Evolutionary conservation across 2,888 invertebrate genomes (phyloP).

Genomic region (Orthosia gothica): DNA sequence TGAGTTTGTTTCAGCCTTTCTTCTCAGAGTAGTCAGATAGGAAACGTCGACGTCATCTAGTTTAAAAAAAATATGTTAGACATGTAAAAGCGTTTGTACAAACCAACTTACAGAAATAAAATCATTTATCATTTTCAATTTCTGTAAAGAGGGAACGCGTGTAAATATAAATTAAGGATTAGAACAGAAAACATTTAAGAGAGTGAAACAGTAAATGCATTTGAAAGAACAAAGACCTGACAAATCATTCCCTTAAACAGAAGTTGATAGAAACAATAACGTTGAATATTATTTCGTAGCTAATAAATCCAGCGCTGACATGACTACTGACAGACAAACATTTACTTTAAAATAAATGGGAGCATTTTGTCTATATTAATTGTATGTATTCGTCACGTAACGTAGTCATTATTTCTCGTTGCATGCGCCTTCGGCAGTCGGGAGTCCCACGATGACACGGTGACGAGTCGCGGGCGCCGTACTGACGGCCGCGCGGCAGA

Average conservation of each 20-base stretch:
- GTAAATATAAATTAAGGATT: background rate
- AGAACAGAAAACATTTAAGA: background rate
- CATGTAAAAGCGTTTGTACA: too few species aligned
- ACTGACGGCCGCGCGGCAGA: conserved; percentile 68
- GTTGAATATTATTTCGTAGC: conserved; percentile 9
- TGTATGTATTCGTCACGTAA: conserved; percentile 61
- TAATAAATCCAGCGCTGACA: conserved; percentile 38
- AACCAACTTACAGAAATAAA: too few species aligned
- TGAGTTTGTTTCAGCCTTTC: too few species aligned
- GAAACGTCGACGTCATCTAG: too few species aligned
- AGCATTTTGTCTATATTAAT: conserved; percentile 52
- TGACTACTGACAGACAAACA: conserved; percentile 45
- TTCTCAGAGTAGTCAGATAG: too few species aligned
- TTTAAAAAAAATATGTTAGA: too few species aligned
- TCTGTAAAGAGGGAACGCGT: background rate
- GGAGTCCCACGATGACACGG: conserved; percentile 63
- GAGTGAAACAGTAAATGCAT: background rate
- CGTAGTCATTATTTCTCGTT: conserved; percentile 58
- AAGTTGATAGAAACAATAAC: conserved; percentile 19
- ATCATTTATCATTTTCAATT: too few species aligned
- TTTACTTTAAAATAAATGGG: conserved; percentile 54
- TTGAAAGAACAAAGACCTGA: background rate
- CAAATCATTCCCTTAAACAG: background rate
- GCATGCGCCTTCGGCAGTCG: conserved; percentile 55
- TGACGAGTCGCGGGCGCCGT: conserved; percentile 53